These are phyloP conservation scores for Centroberyx gerrardi DNA, from an alignment of 2,797 vertebrate species.

Conservation along the genomic window DNA sequence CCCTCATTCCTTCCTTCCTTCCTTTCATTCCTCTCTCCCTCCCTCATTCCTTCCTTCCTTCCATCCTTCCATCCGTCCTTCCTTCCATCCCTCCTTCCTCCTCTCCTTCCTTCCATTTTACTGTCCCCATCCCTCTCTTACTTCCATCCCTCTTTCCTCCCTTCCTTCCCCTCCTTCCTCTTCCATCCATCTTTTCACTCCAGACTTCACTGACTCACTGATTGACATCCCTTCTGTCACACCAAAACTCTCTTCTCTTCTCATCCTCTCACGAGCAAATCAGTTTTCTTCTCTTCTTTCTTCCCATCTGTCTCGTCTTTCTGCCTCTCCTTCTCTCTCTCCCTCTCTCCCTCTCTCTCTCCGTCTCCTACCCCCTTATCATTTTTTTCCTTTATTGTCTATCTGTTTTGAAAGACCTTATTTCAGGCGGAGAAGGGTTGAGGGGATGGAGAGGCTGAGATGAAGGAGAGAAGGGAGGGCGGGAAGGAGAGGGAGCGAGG, in stretches of 20 bases:
- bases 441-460: slow-evolving; percentile 22
- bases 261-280: not conserved
- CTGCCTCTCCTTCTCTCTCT: not conserved
- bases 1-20: not conserved
- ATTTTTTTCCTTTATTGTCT: not conserved
- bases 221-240: slow-evolving; percentile 8
- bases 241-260: slow-evolving; percentile 2
- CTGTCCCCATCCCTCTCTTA: not conserved
- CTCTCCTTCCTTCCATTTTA: not conserved
- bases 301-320: slow-evolving; percentile 5
- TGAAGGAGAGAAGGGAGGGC: slow-evolving; percentile 10
- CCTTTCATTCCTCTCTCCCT: not conserved
- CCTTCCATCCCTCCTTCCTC: not conserved
- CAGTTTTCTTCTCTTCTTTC: slow-evolving; percentile 10
- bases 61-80: not conserved
- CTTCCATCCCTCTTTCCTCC: not conserved
- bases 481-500: slow-evolving; percentile 27
- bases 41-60: not conserved
- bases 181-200: not conserved
- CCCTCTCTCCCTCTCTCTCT: no score
- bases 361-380: not conserved
- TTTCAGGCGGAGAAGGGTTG: slow-evolving; percentile 46
- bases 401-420: slow-evolving; percentile 50
- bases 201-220: slow-evolving; percentile 18
- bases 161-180: not conserved